These are phyloP conservation scores for Apeira syringaria DNA, from an alignment of 2,888 invertebrate genomes.

Conservation along the genomic window DNA sequence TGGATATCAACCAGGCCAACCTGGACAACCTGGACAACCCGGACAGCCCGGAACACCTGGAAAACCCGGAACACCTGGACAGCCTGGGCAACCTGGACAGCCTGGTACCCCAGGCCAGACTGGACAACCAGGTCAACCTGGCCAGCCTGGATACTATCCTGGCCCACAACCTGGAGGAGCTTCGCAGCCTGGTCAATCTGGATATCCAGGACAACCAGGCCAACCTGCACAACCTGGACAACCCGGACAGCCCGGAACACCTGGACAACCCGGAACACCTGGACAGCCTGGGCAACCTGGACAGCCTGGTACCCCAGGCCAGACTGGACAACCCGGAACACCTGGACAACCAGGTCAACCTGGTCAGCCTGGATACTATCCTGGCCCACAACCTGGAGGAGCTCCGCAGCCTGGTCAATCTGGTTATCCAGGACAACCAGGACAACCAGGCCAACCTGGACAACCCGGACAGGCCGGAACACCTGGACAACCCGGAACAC, in stretches of 20 bases:
- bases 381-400: constrained; percentile 22
- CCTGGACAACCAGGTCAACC: constrained; percentile 12
- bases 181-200: too few species aligned
- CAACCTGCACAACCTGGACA: too few species aligned
- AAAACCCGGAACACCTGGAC: constrained; percentile 24
- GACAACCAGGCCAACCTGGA: constrained; percentile 31
- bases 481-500: constrained; percentile 28
- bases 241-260: constrained; percentile 18
- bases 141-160: constrained; percentile 4
- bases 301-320: background rate
- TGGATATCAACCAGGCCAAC: constrained; percentile 41
- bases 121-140: constrained; percentile 21
- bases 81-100: constrained; percentile 37
- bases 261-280: constrained; percentile 24
- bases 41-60: constrained; percentile 39
- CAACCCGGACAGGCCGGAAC: constrained; percentile 33
- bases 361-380: constrained; percentile 41
- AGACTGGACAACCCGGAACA: background rate
- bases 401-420: constrained; percentile 15
- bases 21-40: constrained; percentile 41
- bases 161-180: background rate
- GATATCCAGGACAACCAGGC: too few species aligned
- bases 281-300: constrained; percentile 11
- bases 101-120: constrained; percentile 16
- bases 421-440: constrained; percentile 29